Evolutionary conservation across 2,888 invertebrate species (phyloP).

Genomic region (Philhelius pedissequus): DNA sequence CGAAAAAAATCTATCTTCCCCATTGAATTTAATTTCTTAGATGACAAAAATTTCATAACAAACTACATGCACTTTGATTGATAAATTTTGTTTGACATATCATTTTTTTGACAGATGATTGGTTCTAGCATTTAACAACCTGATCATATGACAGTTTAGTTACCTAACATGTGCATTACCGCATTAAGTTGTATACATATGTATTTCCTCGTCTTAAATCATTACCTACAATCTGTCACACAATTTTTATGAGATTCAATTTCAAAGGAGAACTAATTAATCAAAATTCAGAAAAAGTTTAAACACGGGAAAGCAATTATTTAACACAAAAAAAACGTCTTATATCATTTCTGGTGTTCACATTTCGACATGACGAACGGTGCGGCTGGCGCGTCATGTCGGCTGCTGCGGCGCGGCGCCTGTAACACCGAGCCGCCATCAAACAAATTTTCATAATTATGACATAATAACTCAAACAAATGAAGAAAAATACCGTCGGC

Average conservation of each 20-base stretch:
- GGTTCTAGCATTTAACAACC: neutral
- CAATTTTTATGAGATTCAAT: constrained; percentile 14
- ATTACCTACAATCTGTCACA: neutral
- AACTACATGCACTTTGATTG: neutral
- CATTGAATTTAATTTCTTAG: neutral
- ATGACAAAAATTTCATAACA: neutral
- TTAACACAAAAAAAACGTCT: constrained; percentile 29
- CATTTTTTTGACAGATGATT: neutral
- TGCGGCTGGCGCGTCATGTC: too few relatives aligned
- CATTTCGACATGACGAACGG: constrained; percentile 50
- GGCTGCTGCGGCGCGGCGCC: neutral
- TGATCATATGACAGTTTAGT: neutral
- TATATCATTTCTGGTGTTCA: constrained; percentile 36
- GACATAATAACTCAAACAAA: constrained; percentile 38
- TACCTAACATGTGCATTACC: constrained; percentile 1
- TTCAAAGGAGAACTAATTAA: constrained; percentile 34
- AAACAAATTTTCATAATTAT: constrained; percentile 62
- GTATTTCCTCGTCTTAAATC: neutral
- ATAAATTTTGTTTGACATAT: neutral
- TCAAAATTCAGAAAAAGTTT: constrained; percentile 9
- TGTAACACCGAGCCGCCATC: neutral
- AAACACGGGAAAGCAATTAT: constrained; percentile 22
- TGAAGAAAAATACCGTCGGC: constrained; percentile 1
- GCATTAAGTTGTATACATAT: neutral
- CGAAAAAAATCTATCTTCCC: neutral